Conservation (phyloP, 2,888 invertebrate genomes). For the Xestia ashworthii region DNA sequence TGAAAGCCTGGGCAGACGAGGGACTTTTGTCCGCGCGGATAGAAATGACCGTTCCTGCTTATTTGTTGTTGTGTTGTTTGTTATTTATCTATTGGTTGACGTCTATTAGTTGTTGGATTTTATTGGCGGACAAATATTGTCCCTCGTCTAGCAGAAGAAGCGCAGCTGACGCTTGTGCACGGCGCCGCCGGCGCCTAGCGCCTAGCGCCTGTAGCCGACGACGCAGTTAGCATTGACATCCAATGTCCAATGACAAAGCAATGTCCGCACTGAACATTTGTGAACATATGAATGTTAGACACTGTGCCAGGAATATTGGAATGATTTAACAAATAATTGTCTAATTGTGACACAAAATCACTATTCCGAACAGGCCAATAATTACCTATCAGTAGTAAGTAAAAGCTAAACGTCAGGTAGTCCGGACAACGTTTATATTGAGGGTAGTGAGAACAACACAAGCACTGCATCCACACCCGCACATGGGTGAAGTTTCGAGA, state of each 20-base stretch:
- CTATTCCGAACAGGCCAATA: neutral
- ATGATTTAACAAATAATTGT: neutral
- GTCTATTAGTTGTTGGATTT: no score
- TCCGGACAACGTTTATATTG: constrained; percentile 10
- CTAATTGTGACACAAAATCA: neutral
- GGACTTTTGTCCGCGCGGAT: no score
- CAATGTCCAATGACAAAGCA: constrained; percentile 3
- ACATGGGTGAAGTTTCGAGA: constrained; percentile 6
- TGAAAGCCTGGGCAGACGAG: neutral
- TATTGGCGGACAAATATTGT: no score
- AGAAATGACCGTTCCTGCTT: no score
- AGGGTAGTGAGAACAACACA: constrained; percentile 30
- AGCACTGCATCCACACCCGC: constrained; percentile 57
- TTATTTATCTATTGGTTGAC: no score
- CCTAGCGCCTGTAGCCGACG: neutral
- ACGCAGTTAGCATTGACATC: neutral
- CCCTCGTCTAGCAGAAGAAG: neutral
- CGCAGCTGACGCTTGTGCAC: no score
- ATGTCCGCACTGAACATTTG: constrained; percentile 6
- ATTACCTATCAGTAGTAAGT: constrained; percentile 14
- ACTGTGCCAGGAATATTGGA: neutral
- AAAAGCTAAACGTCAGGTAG: constrained; percentile 4
- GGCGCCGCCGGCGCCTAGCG: neutral
- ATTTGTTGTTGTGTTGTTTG: no score
- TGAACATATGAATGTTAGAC: neutral